Base-by-base conservation (phyloP, 2,888 invertebrate species). In the Saturnia pavonia region DNA sequence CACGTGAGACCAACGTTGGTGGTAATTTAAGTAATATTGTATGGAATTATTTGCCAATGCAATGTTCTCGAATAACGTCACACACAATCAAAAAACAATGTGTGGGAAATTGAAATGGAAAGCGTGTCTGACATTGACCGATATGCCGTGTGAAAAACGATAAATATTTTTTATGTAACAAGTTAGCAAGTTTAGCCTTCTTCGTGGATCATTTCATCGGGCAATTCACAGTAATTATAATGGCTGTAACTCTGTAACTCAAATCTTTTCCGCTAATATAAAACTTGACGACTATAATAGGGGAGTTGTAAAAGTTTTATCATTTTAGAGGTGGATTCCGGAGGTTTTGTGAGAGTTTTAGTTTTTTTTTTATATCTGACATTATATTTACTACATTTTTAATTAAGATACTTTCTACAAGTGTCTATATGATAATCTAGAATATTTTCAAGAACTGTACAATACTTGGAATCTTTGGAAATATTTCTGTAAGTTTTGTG, bases 91-190 rank as follows among this genome's bases (percentile, higher is more conserved):
- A n/a, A n/a, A 72, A 75, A 76, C 76, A 73, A 69, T 71, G 71
- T 67, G 74, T 75, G 27, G 11, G 54, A 27, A 43, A 25, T 81
- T 69, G 84, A 86, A 91, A 90, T 87, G 85, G 88, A 90, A 89
- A 91, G 85, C 88, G 81, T 72, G 75, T 76, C 80, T 86, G 91
- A 86, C 92, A 90, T 91, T 91, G 92, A 92, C 91, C 91, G 88
- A 90, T 87, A 86, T 89, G 86, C 82, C 72, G 74, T 76, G 84
- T 85, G 88, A 89, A 90, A 90, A 89, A 91, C 89, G 88, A 90
- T 90, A 83, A 84, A 75, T 79, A 80, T 79, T 45, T 54, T 67
- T 68, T 45, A 45, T 40, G 67, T 27, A 69, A 70, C 71, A n/a
- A 65, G 19, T 65, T 65, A 76, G 77, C 69, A 73, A 19, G 74